Evolutionary conservation across 1,140 invertebrate species (phyloP), one percentile per base, ranked within the genome.

Genomic region (Galleria mellonella): DNA sequence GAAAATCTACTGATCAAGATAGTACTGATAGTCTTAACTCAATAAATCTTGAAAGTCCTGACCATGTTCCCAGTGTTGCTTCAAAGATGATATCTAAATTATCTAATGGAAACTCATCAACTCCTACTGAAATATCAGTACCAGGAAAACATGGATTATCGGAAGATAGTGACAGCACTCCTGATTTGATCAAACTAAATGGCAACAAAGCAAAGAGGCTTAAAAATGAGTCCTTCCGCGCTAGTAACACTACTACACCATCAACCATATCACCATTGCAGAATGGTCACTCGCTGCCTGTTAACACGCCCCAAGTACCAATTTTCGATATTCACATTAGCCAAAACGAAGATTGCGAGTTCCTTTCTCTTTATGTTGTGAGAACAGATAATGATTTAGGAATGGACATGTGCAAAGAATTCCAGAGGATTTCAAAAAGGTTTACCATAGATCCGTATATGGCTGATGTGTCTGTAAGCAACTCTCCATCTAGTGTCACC

Each of bases 321-420:
- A 49, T 72, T 7, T 87, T 87, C 38, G 82, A 86, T 51, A 58
- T 87, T 11, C 81, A 87, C 43, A 65, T 86, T 0, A 78, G 69
- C 40, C 70, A 79, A 17, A 85, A 82, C 46, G 84, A 87, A 40
- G 83, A 87, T 28, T 66, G 76, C 38, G 86, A 87, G 37, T 87
- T 87, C 50, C 37, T 86, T 9, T 87, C 86, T 0, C 44, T 87
- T 0, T 82, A 81, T 27, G 62, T 87, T 4, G 78, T 87, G 0
- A 66, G 79, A 55, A 86, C 82, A 8, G 83, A 87, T 32, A 85
- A 71, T 45, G 84, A 86, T 39, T 30, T 85, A 1, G 84, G 84
- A 0, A 71, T 73, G 55, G 83, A 87, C 35, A 84, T 87, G 63
- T 84, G 76, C 40, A 76, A 72, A 38, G 86, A 87, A 47, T 87